These are phyloP conservation scores for Eurytoma californica DNA, from an alignment of 2,888 invertebrate species.

Conservation along the genomic window DNA sequence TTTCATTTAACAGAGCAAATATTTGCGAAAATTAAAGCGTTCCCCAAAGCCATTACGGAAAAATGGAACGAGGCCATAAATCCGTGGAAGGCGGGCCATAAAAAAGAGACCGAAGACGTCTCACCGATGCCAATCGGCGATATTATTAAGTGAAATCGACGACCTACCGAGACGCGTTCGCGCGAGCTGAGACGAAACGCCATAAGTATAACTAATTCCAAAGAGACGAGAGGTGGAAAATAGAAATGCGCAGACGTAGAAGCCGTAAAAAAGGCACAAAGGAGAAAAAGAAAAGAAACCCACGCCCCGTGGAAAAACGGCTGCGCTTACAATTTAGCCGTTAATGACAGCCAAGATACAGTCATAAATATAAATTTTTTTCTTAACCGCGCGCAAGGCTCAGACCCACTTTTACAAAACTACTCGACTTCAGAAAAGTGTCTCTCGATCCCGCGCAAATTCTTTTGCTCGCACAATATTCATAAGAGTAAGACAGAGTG, in stretches of 20 bases:
- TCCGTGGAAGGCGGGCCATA: slow-evolving; percentile 14
- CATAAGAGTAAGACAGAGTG: background rate
- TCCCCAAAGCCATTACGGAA: background rate
- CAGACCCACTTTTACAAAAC: no score
- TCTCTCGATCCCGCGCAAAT: no score
- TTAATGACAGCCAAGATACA: no score
- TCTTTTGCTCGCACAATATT: no score
- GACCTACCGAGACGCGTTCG: background rate
- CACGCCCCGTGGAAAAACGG: slow-evolving; percentile 9
- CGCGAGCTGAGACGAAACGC: no score
- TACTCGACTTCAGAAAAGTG: no score
- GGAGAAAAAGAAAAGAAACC: background rate
- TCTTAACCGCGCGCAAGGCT: no score
- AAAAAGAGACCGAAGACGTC: background rate
- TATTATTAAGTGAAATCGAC: slow-evolving; percentile 27
- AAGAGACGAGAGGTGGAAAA: no score
- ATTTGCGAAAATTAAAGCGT: slow-evolving; percentile 9
- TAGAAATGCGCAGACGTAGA: no score
- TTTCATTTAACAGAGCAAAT: slow-evolving; percentile 5
- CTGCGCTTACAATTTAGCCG: background rate
- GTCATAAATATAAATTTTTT: no score
- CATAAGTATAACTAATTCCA: no score
- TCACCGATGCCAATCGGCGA: slow-evolving; percentile 43
- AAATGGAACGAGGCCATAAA: slow-evolving; percentile 30
- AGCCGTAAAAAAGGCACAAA: background rate